These are phyloP conservation scores for Moxostoma hubbsi DNA, from an alignment of 2,797 vertebrate species.

Conservation along the genomic window DNA sequence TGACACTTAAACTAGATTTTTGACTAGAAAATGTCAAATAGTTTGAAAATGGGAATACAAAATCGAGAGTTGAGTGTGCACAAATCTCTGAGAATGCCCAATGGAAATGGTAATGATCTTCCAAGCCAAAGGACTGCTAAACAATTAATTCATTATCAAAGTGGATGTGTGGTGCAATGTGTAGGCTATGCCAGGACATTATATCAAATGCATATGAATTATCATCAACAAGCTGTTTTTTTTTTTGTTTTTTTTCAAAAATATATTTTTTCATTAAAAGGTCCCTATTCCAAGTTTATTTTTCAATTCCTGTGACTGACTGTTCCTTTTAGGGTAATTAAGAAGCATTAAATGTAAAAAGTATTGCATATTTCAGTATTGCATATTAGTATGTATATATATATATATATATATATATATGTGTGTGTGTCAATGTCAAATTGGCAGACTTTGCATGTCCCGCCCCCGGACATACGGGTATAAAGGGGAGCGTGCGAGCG, in stretches of 20 bases:
- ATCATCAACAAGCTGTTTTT: neutral
- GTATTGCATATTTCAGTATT: too few species aligned
- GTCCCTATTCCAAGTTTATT: too few species aligned
- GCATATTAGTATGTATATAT: too few species aligned
- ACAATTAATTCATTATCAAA: constrained; percentile 24
- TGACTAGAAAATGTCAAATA: constrained; percentile 24
- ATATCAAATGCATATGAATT: neutral
- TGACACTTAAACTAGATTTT: constrained; percentile 29
- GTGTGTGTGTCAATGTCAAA: too few species aligned
- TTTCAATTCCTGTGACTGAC: too few species aligned
- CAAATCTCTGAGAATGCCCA: constrained; percentile 3
- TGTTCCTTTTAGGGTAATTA: too few species aligned
- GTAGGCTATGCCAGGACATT: neutral
- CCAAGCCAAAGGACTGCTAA: constrained; percentile 6
- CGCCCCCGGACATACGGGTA: too few species aligned
- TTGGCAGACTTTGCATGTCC: too few species aligned
- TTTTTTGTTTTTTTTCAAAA: neutral
- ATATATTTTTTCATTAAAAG: neutral
- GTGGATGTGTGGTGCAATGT: neutral
- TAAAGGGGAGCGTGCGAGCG: too few species aligned
- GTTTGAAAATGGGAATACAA: constrained; percentile 24
- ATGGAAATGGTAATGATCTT: constrained; percentile 26
- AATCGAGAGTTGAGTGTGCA: constrained; percentile 9
- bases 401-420: too few species aligned
- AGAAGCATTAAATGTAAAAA: too few species aligned